These are phyloP conservation scores for Poecilia gillii DNA, from an alignment of 2,797 vertebrate species.

Conservation along the genomic window DNA sequence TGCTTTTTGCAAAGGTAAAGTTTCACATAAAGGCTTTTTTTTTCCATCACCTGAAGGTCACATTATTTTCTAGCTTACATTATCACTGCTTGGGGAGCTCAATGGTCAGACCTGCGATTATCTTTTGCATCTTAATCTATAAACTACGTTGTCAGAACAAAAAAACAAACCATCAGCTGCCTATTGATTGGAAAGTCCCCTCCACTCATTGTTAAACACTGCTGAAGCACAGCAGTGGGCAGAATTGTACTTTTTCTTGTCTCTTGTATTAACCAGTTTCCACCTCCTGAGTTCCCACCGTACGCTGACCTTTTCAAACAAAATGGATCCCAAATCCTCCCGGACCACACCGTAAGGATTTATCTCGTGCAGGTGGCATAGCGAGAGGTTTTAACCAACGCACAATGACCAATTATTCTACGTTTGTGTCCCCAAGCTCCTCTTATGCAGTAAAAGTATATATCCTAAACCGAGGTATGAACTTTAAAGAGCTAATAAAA, in stretches of 20 bases:
- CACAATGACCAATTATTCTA: constrained; percentile 7
- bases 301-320: constrained; percentile 13
- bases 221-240: background rate
- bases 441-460: background rate
- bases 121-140: background rate
- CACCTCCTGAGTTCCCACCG: constrained; percentile 2
- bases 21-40: background rate
- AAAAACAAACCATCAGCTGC: background rate
- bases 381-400: background rate
- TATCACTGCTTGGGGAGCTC: background rate
- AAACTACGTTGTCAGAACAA: background rate
- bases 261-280: constrained; percentile 11
- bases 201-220: background rate
- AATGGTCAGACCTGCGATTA: background rate
- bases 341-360: background rate
- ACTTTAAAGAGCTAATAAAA: constrained; percentile 6
- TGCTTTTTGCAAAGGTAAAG: background rate
- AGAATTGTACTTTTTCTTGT: background rate
- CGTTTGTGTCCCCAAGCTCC: background rate
- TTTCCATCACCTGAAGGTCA: background rate
- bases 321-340: background rate
- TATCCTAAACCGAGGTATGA: background rate
- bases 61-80: background rate
- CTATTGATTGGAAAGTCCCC: background rate
- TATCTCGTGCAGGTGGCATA: background rate